Evolutionary conservation across 2,113 vertebrate species (phyloP).

Genomic region (cattle (Bos taurus)): ARS-UCD2.0 NC_037329.1:105635001-105635500

Average conservation of each 20-base stretch:
- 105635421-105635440: neutral
- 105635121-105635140: neutral
- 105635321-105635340: neutral
- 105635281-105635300: neutral
- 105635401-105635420: neutral
- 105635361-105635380: neutral
- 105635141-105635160: neutral
- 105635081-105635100: neutral
- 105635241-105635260: neutral
- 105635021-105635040: neutral
- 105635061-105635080: neutral
- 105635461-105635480: neutral
- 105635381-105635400: neutral
- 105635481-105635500: neutral
- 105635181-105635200: neutral
- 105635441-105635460: neutral
- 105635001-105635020: conserved; percentile 5
- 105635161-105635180: neutral
- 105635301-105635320: neutral
- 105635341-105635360: neutral
- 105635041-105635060: neutral
- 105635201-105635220: neutral
- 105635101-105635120: neutral
- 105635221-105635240: neutral
- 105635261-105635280: neutral